Conservation (phyloP, 2,797 vertebrate species). For the Taeniopygia guttata region DNA sequence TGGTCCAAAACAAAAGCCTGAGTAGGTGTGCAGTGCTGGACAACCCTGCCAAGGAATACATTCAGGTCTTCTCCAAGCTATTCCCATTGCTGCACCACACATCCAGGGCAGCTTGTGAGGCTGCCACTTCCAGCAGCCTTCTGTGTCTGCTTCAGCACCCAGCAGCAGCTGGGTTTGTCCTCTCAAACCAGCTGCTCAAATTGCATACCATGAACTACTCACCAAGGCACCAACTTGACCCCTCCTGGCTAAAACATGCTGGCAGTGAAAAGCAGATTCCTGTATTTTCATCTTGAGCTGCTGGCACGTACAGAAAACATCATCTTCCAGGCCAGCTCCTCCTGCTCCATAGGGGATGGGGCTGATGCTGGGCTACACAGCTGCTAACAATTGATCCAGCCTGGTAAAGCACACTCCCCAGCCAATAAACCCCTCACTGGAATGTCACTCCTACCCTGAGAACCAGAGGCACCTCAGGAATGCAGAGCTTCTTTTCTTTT, state of each 20-base stretch:
- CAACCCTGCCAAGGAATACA: neutral
- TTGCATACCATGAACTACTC: conserved; percentile 10
- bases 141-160: neutral
- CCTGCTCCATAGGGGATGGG: neutral
- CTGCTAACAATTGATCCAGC: conserved; percentile 31
- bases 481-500: conserved; percentile 46
- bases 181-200: conserved; percentile 25
- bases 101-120: neutral
- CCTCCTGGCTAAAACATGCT: conserved; percentile 14
- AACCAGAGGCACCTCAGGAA: conserved; percentile 61
- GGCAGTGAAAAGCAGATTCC: conserved; percentile 4
- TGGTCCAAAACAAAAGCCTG: neutral
- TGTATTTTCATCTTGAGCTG: neutral
- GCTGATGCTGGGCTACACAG: neutral
- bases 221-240: neutral
- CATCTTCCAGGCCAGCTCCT: neutral
- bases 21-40: neutral
- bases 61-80: neutral
- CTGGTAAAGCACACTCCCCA: neutral
- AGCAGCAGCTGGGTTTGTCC: conserved; percentile 18
- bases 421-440: conserved; percentile 22
- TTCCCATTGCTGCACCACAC: neutral
- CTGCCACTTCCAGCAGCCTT: neutral
- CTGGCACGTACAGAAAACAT: neutral
- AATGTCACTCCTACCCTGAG: conserved; percentile 52